These are phyloP conservation scores for Silurus lanzhouensis DNA, from an alignment of 2,797 vertebrate genomes.

Conservation along the genomic window DNA sequence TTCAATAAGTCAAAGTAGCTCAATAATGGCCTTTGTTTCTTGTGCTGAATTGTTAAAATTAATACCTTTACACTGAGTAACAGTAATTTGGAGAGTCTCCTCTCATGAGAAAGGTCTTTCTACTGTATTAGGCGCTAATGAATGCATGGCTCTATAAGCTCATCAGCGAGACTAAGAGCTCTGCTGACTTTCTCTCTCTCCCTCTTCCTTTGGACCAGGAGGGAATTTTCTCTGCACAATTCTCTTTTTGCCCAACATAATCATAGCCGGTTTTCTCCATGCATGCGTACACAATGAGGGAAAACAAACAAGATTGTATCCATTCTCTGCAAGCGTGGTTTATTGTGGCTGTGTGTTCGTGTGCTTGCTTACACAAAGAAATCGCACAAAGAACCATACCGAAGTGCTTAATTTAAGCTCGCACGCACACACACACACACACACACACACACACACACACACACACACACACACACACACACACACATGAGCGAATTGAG, in stretches of 20 bases:
- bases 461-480: constrained; percentile 13
- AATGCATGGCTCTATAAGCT: constrained; percentile 49
- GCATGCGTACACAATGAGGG: constrained; percentile 1
- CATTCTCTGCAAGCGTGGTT: background rate
- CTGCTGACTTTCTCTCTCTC: constrained; percentile 10
- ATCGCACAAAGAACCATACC: background rate
- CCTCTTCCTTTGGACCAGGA: constrained; percentile 21
- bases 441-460: constrained; percentile 15
- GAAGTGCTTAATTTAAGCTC: background rate
- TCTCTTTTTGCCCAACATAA: constrained; percentile 35
- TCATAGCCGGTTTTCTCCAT: constrained; percentile 12
- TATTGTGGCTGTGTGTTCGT: constrained; percentile 4
- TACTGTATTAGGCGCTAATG: constrained; percentile 48
- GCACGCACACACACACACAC: background rate
- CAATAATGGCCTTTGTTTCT: constrained; percentile 36
- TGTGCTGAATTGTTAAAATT: constrained; percentile 45
- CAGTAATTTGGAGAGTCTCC: constrained; percentile 32
- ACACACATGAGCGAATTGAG: background rate
- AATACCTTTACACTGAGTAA: constrained; percentile 48
- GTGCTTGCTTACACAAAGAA: background rate
- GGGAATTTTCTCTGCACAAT: constrained; percentile 37
- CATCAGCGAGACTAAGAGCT: constrained; percentile 32
- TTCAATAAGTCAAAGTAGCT: constrained; percentile 18
- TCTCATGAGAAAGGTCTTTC: constrained; percentile 33
- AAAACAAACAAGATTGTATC: background rate